A percentile compares a stretch with the other conserved stretches of the same genome.
phyloP scores from a whole-genome alignment of 2,797 vertebrate species.

The Sorex maritimensis region DNA sequence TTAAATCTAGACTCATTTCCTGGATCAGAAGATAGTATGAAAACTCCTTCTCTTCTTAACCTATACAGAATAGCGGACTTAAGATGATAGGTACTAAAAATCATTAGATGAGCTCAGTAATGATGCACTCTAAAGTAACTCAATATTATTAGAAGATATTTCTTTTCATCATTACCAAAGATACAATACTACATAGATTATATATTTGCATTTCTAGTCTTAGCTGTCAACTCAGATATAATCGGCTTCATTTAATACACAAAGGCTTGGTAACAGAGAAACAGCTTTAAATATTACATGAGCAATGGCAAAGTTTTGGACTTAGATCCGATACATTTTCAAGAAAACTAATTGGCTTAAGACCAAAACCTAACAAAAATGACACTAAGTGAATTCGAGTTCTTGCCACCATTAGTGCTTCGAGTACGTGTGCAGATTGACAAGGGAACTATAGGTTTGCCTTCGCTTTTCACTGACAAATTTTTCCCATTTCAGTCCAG shows the following conservation, averaged over 20 bases:
- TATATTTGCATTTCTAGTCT: too few relatives aligned
- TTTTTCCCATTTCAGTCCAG: neutral
- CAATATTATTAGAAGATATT: neutral
- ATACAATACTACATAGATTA: neutral
- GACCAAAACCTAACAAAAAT: neutral
- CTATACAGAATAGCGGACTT: too few relatives aligned
- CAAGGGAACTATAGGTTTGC: neutral
- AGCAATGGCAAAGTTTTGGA: neutral
- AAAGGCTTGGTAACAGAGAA: neutral
- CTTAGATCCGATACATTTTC: neutral
- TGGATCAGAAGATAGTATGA: neutral
- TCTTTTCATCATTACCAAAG: neutral
- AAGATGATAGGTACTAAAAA: neutral
- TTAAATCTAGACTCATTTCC: neutral
- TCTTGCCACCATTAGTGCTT: neutral
- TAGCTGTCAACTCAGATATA: too few relatives aligned
- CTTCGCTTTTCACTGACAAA: neutral
- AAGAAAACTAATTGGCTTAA: neutral
- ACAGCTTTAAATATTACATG: neutral
- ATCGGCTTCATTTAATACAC: neutral
- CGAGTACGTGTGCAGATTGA: too few relatives aligned
- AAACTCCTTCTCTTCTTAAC: neutral
- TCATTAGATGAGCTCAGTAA: neutral
- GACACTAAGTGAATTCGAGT: neutral
- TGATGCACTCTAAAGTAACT: neutral